Evolutionary conservation across 2,113 vertebrate genomes (phyloP).

Genomic region (Himantopus leucocephalus): DNA sequence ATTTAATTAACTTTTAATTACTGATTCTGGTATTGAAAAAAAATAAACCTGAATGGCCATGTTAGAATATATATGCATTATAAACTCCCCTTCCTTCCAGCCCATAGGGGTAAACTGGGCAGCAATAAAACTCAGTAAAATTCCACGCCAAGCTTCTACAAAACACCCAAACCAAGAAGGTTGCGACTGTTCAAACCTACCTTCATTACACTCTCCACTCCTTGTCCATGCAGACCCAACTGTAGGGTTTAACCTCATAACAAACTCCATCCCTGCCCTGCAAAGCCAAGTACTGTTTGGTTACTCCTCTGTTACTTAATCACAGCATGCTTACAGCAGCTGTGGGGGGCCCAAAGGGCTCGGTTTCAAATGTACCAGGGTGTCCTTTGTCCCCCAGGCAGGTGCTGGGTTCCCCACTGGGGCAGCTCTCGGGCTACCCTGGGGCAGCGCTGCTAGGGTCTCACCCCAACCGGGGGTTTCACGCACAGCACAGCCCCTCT

Average conservation of each 20-base stretch:
- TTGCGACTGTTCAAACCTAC: fast-evolving
- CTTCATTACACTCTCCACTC: fast-evolving
- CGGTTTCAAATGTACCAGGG: background rate
- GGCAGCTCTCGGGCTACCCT: background rate
- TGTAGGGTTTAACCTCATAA: fast-evolving
- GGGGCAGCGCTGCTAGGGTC: background rate
- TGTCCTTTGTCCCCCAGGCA: background rate
- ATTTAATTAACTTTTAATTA: background rate
- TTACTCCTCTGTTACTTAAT: background rate
- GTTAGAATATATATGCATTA: background rate
- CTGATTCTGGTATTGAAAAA: background rate
- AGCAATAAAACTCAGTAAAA: background rate
- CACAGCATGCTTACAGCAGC: background rate
- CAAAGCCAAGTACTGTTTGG: background rate
- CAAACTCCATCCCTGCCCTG: background rate
- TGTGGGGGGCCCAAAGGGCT: fast-evolving
- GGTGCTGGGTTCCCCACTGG: fast-evolving
- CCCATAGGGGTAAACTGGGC: background rate
- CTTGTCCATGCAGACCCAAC: background rate
- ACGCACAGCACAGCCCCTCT: background rate
- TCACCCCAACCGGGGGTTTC: fast-evolving
- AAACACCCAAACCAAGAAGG: background rate
- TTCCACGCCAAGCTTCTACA: background rate
- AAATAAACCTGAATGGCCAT: fast-evolving
- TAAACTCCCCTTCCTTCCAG: background rate